These are phyloP conservation scores for Blastobasis adustella DNA, from an alignment of 2,888 invertebrate species.

Conservation along the genomic window DNA sequence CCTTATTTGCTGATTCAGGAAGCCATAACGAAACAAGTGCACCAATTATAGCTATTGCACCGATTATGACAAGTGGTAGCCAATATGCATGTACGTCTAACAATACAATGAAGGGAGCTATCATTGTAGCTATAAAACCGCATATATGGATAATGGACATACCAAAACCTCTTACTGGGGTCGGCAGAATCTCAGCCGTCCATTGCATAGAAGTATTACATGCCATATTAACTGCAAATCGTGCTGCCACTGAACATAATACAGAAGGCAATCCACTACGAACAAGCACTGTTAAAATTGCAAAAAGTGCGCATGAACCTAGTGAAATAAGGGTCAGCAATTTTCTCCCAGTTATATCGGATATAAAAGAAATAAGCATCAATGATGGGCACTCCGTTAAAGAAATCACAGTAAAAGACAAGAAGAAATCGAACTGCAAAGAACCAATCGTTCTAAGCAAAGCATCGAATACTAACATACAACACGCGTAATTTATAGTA, in stretches of 20 bases:
- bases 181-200: slow-evolving; percentile 51
- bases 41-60: slow-evolving; percentile 26
- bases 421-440: slow-evolving; percentile 45
- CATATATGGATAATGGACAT: slow-evolving; percentile 45
- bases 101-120: slow-evolving; percentile 54
- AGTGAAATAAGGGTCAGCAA: slow-evolving; percentile 30
- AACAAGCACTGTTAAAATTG: slow-evolving; percentile 35
- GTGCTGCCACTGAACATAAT: slow-evolving; percentile 42
- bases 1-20: slow-evolving; percentile 50
- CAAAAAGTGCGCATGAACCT: slow-evolving; percentile 29
- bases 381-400: slow-evolving; percentile 51
- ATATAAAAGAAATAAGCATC: slow-evolving; percentile 36
- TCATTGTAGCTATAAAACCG: slow-evolving; percentile 38
- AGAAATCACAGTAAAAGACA: slow-evolving; percentile 49
- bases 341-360: slow-evolving; percentile 47
- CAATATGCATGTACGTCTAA: slow-evolving; percentile 34
- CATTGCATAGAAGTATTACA: slow-evolving; percentile 41
- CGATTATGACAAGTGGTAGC: slow-evolving; percentile 44
- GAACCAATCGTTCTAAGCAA: slow-evolving; percentile 44
- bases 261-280: slow-evolving; percentile 39
- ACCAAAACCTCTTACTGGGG: slow-evolving; percentile 45
- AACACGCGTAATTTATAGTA: slow-evolving; percentile 40
- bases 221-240: slow-evolving; percentile 47
- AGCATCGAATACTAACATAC: slow-evolving; percentile 41
- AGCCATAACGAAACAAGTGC: slow-evolving; percentile 31